Evolutionary conservation across 53 echinoderm and acorn worm genomes (phyloP).

Genomic region (Crossaster papposus): DNA sequence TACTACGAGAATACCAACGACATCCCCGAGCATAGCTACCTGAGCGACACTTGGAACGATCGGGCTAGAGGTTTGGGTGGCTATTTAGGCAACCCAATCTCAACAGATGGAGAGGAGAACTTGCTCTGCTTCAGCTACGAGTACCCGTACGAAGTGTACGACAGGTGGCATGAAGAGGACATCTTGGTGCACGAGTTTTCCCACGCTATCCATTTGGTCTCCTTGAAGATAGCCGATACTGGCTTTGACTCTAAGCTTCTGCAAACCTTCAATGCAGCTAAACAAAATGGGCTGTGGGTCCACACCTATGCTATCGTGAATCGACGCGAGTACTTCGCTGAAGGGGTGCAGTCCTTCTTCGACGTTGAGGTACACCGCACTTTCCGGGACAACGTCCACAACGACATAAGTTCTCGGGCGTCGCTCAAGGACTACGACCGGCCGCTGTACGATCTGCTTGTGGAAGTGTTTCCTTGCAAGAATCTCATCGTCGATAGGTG

Average conservation of each 20-base stretch:
- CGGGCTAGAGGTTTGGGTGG: slow-evolving; percentile 89
- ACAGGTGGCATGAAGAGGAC: too few species aligned
- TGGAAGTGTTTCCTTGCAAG: too few species aligned
- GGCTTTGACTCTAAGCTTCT: slow-evolving; percentile 31
- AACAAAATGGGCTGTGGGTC: slow-evolving; percentile 59
- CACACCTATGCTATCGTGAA: slow-evolving; percentile 68
- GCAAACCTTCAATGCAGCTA: slow-evolving; percentile 42
- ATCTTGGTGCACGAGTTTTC: too few species aligned
- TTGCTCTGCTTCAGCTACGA: slow-evolving; percentile 52
- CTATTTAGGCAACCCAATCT: slow-evolving; percentile 61
- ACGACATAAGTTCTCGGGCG: slow-evolving; percentile 71
- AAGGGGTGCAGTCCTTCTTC: too few species aligned
- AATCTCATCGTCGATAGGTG: slow-evolving; percentile 69
- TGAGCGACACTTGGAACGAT: too few species aligned
- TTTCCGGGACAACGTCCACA: slow-evolving; percentile 64
- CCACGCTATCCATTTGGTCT: too few species aligned
- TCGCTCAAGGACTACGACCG: too few species aligned
- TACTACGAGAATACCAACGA: too few species aligned
- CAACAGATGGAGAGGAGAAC: slow-evolving; percentile 75
- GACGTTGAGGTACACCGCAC: slow-evolving; percentile 44
- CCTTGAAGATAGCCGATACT: slow-evolving; percentile 39
- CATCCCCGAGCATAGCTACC: too few species aligned
- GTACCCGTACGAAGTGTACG: slow-evolving; percentile 54
- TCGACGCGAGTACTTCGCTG: too few species aligned
- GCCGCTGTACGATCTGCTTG: too few species aligned